These are phyloP conservation scores for Achroia grisella DNA, from an alignment of 1,140 invertebrate genomes.

Conservation along the genomic window DNA sequence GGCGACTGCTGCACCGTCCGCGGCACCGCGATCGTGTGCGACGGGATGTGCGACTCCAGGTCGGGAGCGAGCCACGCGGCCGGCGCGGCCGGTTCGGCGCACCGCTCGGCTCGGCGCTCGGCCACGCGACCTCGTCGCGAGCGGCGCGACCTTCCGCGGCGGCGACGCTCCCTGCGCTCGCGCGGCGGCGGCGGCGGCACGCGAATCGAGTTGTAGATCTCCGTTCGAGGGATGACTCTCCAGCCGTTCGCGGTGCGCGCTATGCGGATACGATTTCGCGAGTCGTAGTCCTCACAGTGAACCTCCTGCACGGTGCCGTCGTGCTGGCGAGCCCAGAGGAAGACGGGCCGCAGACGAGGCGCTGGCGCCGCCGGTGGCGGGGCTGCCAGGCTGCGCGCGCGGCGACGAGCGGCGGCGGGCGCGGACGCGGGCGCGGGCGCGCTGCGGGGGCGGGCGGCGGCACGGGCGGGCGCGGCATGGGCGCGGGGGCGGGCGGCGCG, in stretches of 20 bases:
- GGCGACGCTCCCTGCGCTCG: conserved; percentile 30
- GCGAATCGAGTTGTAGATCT: conserved; percentile 76
- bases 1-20: conserved; percentile 41
- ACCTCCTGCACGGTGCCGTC: conserved; percentile 86
- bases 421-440: conserved; percentile 31
- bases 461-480: conserved; percentile 31
- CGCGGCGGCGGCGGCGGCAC: conserved; percentile 53
- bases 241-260: conserved; percentile 86
- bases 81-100: conserved; percentile 14
- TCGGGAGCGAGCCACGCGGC: conserved; percentile 56
- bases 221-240: conserved; percentile 85
- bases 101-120: conserved; percentile 17
- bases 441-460: conserved; percentile 33
- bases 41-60: conserved; percentile 75
- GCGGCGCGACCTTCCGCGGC: conserved; percentile 3
- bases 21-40: conserved; percentile 74
- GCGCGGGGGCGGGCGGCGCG: conserved; percentile 51
- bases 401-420: conserved; percentile 23
- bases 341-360: conserved; percentile 77
- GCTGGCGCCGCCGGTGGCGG: conserved; percentile 24
- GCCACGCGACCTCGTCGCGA: conserved; percentile 4
- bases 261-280: conserved; percentile 85
- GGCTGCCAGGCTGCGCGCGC: conserved; percentile 24
- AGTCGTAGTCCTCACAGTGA: conserved; percentile 89
- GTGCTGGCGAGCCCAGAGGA: conserved; percentile 85